These are phyloP conservation scores for Helicoverpa zea DNA, from an alignment of 1,140 invertebrate genomes.

Conservation along the genomic window DNA sequence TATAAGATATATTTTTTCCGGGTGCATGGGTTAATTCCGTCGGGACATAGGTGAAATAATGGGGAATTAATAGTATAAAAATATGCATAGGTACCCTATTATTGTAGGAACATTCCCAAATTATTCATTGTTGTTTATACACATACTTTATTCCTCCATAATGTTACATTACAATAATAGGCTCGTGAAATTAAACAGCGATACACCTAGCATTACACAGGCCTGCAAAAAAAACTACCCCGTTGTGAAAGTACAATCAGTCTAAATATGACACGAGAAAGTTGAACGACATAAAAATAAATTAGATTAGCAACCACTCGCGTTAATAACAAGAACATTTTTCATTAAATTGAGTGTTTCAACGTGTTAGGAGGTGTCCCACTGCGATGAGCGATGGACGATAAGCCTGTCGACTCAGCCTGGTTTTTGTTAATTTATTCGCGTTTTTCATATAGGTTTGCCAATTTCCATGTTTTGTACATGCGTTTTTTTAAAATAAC, in stretches of 20 bases:
- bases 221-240: not conserved
- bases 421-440: constrained; percentile 1
- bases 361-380: not conserved
- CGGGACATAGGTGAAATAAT: too few relatives aligned
- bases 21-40: too few relatives aligned
- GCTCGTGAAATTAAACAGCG: too few relatives aligned
- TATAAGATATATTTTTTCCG: too few relatives aligned
- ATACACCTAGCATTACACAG: not conserved
- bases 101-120: too few relatives aligned
- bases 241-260: not conserved
- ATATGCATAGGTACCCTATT: too few relatives aligned
- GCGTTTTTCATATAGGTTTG: not conserved
- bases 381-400: constrained; percentile 1
- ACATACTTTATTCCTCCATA: too few relatives aligned
- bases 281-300: constrained; percentile 12
- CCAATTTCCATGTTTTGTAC: too few relatives aligned
- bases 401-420: not conserved
- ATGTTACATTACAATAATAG: too few relatives aligned
- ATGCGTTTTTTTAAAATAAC: too few relatives aligned
- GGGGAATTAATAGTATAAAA: too few relatives aligned
- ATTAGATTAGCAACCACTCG: constrained; percentile 33
- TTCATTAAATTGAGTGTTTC: constrained; percentile 27
- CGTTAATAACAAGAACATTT: constrained; percentile 10
- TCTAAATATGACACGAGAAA: constrained; percentile 2
- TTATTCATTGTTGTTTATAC: too few relatives aligned